phyloP scores from a whole-genome alignment of 1,140 invertebrate species.

The Panagrolaimus sp. region DNA sequence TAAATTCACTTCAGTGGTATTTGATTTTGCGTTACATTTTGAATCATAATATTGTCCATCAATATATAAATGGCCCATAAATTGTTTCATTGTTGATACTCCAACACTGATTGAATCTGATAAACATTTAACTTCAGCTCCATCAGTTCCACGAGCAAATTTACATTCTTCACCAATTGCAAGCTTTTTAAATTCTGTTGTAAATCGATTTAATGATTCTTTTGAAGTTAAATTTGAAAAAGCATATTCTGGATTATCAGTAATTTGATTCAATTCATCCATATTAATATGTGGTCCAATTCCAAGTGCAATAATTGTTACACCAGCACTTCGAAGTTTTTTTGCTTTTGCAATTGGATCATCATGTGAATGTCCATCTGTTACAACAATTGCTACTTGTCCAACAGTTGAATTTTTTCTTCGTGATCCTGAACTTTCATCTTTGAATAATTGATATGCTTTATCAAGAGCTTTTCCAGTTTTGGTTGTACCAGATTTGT shows the following conservation, averaged over 20 bases:
- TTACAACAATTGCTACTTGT: constrained; percentile 38
- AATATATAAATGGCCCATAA: constrained; percentile 35
- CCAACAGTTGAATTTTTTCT: constrained; percentile 1
- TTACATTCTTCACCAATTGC: constrained; percentile 38
- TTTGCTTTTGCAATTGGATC: constrained; percentile 36
- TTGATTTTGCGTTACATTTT: constrained; percentile 23
- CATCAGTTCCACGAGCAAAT: constrained; percentile 29
- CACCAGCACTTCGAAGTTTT: constrained; percentile 36
- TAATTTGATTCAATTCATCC: constrained; percentile 43
- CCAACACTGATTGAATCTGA: constrained; percentile 27
- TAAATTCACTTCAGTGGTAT: constrained; percentile 22
- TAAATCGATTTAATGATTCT: constrained; percentile 25
- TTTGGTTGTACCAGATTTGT: constrained; percentile 50
- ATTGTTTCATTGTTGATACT: constrained; percentile 32
- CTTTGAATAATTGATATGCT: constrained; percentile 40
- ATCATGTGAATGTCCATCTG: constrained; percentile 48
- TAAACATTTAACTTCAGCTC: constrained; percentile 34
- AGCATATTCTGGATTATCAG: constrained; percentile 38
- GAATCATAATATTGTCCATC: constrained; percentile 34
- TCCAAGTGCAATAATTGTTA: constrained; percentile 41
- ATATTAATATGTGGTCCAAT: constrained; percentile 48
- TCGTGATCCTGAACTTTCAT: constrained; percentile 28
- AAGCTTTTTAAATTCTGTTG: constrained; percentile 26
- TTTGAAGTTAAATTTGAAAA: constrained; percentile 38
- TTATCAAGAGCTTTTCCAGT: constrained; percentile 52